These are phyloP conservation scores for Lamellibrachia luymesi DNA, from an alignment of 1,140 invertebrate species.

Conservation along the genomic window DNA sequence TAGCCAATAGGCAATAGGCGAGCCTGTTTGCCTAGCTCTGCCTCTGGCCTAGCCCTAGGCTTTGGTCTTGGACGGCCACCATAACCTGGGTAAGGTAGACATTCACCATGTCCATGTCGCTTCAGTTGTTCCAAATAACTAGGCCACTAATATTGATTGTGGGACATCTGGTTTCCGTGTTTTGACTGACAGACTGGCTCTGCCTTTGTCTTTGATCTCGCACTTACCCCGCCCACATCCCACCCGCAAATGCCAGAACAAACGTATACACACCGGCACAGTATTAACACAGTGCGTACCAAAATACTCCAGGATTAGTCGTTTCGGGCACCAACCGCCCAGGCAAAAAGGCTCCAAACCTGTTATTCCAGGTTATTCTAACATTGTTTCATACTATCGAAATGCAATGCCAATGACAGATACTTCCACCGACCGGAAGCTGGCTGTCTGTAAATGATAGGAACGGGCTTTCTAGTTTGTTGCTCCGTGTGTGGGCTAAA, in stretches of 20 bases:
- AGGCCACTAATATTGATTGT: too few relatives aligned
- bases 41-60: too few relatives aligned
- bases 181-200: too few relatives aligned
- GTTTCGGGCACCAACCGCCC: neutral
- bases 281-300: neutral
- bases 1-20: too few relatives aligned
- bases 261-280: neutral
- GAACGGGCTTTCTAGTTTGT: neutral
- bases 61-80: too few relatives aligned
- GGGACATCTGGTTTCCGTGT: too few relatives aligned
- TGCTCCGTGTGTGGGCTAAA: neutral
- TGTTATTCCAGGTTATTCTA: neutral
- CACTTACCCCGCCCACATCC: neutral
- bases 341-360: neutral
- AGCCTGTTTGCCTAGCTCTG: too few relatives aligned
- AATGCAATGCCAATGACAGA: neutral
- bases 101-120: too few relatives aligned
- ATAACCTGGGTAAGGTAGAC: too few relatives aligned
- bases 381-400: neutral
- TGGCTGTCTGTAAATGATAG: neutral
- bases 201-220: too few relatives aligned
- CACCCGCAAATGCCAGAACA: too few relatives aligned
- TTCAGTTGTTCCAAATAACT: too few relatives aligned
- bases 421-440: neutral
- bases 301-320: neutral